Evolutionary conservation across 2,797 vertebrate genomes (phyloP).

Genomic region (Galaxias olidus): DNA sequence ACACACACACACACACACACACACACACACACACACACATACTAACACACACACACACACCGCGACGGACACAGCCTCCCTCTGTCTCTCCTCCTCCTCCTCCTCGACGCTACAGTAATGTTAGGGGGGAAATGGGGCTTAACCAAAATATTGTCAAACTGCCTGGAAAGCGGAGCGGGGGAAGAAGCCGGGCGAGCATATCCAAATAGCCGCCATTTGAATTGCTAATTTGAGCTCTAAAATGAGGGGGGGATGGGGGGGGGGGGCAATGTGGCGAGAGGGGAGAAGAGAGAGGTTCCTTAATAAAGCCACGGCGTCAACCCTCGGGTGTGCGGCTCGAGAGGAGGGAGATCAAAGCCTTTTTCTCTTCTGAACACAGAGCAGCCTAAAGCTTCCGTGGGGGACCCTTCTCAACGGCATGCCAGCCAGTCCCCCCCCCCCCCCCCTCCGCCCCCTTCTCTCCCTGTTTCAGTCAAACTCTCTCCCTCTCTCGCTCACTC

Average conservation of each 20-base stretch:
- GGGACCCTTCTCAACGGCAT: constrained; percentile 45
- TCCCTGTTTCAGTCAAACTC: neutral
- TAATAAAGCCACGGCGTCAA: constrained; percentile 64
- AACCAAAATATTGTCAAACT: constrained; percentile 80
- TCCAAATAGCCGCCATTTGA: constrained; percentile 73
- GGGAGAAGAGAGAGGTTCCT: constrained; percentile 33
- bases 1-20: constrained; percentile 33
- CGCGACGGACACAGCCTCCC: constrained; percentile 29
- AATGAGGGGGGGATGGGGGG: constrained; percentile 53
- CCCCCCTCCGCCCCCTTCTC: constrained; percentile 10
- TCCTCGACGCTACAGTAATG: constrained; percentile 52
- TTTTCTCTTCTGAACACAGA: constrained; percentile 57
- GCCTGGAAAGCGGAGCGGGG: constrained; percentile 71
- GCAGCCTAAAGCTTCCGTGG: constrained; percentile 50
- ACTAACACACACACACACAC: neutral
- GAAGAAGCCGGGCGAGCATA: constrained; percentile 66
- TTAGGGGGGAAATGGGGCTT: constrained; percentile 72
- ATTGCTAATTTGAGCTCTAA: constrained; percentile 71
- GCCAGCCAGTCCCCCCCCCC: neutral
- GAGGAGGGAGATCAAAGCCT: constrained; percentile 57
- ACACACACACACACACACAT: constrained; percentile 20
- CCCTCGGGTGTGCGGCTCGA: constrained; percentile 56
- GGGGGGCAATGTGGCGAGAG: constrained; percentile 35
- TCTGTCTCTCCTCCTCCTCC: constrained; percentile 19
- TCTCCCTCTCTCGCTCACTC: constrained; percentile 54